Evolutionary conservation across 2,797 vertebrate species (phyloP), one percentile per base, ranked within the genome.

Genomic region (Dromococcyx pavoninus): DNA sequence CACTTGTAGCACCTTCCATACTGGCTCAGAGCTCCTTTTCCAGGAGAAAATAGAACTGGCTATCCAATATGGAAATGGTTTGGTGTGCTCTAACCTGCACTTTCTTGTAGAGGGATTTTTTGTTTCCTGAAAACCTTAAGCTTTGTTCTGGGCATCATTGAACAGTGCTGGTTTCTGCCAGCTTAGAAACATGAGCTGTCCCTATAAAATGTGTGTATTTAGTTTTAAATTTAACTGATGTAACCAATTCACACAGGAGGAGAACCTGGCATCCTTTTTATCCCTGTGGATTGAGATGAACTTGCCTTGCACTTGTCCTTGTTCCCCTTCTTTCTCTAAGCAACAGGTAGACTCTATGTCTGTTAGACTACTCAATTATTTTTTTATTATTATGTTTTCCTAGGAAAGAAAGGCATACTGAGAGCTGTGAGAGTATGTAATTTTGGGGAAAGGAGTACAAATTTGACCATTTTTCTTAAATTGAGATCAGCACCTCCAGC

Each of bases 1-100:
- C 94, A 94, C 86, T 91, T 86, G 86, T 90, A 91, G 91, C 89
- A 93, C 94, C 88, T 96, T 94, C 64, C 74, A 41, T 39, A 61
- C 48, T 77, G 67, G 83, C 86, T 88, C 56, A 74, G 83, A 88
- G 88, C 83, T 78, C 83, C 92, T 94, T 86, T 91, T 88, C 71
- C 77, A 77, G 74, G 92, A 91, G 83, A 62, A 81, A 69, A 64
- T 2, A 4, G n/a, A 83, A 60, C 75, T 67, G 80, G 77, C 53
- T 77, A 7, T 64, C 92, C 73, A 56, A 33, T 65, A 43, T 71
- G 70, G 87, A 75, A 94, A 75, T 25, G 82, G 66, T 27, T 89
- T 62, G 62, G 89, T 72, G 56, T 91, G 66, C 84, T 88, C 35
- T 92, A 72, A 88, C 48, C 79, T 95, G 94, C 94, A 93, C 94